Evolutionary conservation across 2,113 vertebrate species (phyloP), one percentile per base, ranked within the genome.

Genomic region (Columba janthina): DNA sequence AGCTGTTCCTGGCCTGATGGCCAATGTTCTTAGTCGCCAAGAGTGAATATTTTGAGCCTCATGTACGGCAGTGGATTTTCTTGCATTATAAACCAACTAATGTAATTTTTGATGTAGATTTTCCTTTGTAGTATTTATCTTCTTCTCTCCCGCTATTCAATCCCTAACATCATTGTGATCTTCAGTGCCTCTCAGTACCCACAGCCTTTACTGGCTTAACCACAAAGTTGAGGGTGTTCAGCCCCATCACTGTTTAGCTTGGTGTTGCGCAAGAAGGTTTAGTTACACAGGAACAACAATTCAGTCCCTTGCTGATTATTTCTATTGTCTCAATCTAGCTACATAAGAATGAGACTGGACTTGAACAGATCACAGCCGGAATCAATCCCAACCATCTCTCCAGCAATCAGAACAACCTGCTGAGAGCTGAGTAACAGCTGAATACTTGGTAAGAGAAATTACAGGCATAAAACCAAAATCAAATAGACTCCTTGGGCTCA

Each of bases 401-500:
- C 50, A 93, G 96, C 94, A 96, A 96, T 95, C 76, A 88, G 91
- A 96, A 85, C 71, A 94, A 69, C 88, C 91, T 90, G 93, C 70
- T 91, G 90, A 70, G 69, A 80, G 62, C 79, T 64, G 86, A 93
- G 80, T 88, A 97, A 97, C 14, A 3, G 87, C 66, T 74, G 79
- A 91, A 85, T 71, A 93, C 95, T 95, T 85, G 83, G 69, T 85
- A 61, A 95, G 57, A 90, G 85, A 88, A 79, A 70, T 96, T 90
- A 92, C 28, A 96, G 92, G 51, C 94, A 91, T 93, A 95, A 96
- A 96, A 94, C 4, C 88, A 92, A 94, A 96, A 93, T 81, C 93
- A 97, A 94, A 95, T 93, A 95, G 76, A 94, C 73, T 90, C 42
- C 86, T 78, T 78, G 75, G 60, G 65, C 80, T 95, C 92, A 85